Conservation (phyloP, 2,797 vertebrate genomes). For the Hephaestus fuliginosus region DNA sequence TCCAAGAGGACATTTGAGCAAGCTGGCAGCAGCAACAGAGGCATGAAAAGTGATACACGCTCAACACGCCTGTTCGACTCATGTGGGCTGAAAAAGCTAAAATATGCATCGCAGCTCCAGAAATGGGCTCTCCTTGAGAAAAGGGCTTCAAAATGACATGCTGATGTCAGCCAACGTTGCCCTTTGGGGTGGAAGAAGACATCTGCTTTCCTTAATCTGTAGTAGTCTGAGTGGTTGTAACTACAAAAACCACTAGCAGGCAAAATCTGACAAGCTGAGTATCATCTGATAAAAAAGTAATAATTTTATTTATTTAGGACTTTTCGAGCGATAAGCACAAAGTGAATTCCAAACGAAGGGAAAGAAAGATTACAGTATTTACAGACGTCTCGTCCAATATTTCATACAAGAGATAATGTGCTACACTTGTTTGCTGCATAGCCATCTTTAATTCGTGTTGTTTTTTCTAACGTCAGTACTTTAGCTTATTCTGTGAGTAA, state of each 20-base stretch:
- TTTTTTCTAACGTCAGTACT: background rate
- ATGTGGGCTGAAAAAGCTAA: slow-evolving; percentile 54
- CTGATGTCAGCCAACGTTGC: slow-evolving; percentile 56
- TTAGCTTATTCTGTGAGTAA: background rate
- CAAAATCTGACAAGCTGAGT: slow-evolving; percentile 46
- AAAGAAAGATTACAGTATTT: slow-evolving; percentile 20
- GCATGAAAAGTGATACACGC: slow-evolving; percentile 40
- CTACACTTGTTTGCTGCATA: background rate
- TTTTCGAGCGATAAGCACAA: slow-evolving; percentile 28
- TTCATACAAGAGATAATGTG: slow-evolving; percentile 16
- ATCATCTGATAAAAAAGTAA: slow-evolving; percentile 48
- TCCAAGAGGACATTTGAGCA: slow-evolving; percentile 36
- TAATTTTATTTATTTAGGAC: slow-evolving; percentile 31
- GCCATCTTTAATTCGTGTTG: background rate
- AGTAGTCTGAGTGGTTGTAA: slow-evolving; percentile 44
- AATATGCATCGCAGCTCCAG: slow-evolving; percentile 51
- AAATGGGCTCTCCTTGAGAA: slow-evolving; percentile 39
- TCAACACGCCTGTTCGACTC: slow-evolving; percentile 42
- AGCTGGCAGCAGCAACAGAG: slow-evolving; percentile 43
- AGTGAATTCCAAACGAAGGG: slow-evolving; percentile 9
- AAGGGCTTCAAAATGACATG: slow-evolving; percentile 46
- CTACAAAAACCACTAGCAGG: slow-evolving; percentile 39
- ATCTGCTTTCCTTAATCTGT: slow-evolving; percentile 63
- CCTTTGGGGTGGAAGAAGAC: slow-evolving; percentile 55
- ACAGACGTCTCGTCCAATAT: slow-evolving; percentile 9